phyloP scores from a whole-genome alignment of 2,797 vertebrate genomes.

The Notoglanidium macrostoma region DNA sequence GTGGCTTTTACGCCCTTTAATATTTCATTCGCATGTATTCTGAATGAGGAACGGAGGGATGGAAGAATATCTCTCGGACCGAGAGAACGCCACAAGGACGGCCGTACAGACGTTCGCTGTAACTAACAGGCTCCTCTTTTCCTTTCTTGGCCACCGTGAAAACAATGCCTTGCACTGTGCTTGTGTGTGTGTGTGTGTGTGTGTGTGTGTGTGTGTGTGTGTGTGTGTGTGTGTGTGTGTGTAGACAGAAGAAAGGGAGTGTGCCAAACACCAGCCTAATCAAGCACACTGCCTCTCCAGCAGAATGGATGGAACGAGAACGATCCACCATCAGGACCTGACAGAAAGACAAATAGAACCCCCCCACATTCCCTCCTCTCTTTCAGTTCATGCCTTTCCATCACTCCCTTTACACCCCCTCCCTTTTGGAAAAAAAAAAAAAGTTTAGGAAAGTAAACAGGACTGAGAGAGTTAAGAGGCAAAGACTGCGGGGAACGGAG shows the following conservation, averaged over 20 bases:
- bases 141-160: not conserved
- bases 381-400: conserved; percentile 5
- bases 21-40: conserved; percentile 64
- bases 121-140: not conserved
- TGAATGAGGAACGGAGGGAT: conserved; percentile 13
- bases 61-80: not conserved
- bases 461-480: conserved; percentile 44
- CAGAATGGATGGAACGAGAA: conserved; percentile 49
- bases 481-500: conserved; percentile 14
- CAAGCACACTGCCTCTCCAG: conserved; percentile 25
- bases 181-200: conserved; percentile 24
- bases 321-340: conserved; percentile 58
- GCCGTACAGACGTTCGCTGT: not conserved
- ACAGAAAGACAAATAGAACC: conserved; percentile 63
- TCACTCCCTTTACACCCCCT: conserved; percentile 32
- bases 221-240: too few relatives aligned
- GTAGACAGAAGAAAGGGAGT: not conserved
- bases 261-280: conserved; percentile 18
- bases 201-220: conserved; percentile 36
- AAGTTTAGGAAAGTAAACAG: conserved; percentile 56
- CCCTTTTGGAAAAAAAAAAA: conserved; percentile 40
- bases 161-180: not conserved
- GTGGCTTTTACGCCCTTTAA: conserved; percentile 55
- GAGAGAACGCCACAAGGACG: not conserved
- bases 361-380: not conserved